phyloP scores from a whole-genome alignment of 2,113 vertebrate genomes.

The Amblyornis subalaris region DNA sequence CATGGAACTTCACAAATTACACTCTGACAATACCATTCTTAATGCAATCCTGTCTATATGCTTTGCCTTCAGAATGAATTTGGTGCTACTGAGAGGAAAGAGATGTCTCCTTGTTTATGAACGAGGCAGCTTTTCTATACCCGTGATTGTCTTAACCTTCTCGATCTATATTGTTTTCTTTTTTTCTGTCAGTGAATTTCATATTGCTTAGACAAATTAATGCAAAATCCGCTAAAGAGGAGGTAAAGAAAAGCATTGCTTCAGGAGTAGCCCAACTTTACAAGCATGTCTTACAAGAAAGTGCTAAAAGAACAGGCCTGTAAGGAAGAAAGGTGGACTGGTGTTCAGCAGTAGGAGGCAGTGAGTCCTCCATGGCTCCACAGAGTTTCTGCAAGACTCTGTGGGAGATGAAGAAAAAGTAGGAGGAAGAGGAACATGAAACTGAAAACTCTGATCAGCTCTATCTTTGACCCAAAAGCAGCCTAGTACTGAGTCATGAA shows the following conservation, averaged over 20 bases:
- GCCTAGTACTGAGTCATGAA: background rate
- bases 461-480: background rate
- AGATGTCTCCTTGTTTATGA: background rate
- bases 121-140: background rate
- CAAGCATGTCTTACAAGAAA: background rate
- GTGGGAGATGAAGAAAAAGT: background rate
- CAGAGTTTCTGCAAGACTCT: background rate
- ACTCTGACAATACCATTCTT: background rate
- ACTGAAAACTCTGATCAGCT: background rate
- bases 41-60: background rate
- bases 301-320: background rate
- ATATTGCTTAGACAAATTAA: background rate
- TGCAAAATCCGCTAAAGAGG: background rate
- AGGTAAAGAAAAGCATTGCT: background rate
- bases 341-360: background rate
- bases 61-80: background rate
- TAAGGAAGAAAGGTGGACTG: background rate
- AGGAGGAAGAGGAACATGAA: background rate
- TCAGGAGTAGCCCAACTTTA: background rate
- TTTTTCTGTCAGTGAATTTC: background rate
- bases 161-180: background rate
- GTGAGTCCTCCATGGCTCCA: accelerated
- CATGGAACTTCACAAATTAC: background rate
- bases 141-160: background rate
- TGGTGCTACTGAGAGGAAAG: background rate